phyloP scores from a whole-genome alignment of 2,113 vertebrate genomes.

The Rafetus swinhoei region DNA sequence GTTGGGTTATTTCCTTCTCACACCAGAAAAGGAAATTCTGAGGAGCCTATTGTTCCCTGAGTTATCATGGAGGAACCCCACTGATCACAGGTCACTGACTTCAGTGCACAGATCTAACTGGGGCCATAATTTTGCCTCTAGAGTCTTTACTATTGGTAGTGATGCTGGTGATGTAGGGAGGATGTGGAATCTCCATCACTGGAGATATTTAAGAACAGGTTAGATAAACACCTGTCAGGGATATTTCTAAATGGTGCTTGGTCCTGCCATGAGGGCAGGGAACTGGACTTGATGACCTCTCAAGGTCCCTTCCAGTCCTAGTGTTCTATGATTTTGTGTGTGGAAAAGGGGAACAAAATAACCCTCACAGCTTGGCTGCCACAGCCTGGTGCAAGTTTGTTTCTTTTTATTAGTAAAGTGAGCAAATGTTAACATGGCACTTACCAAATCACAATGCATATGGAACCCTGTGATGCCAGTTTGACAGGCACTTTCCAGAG shows the following conservation, averaged over 20 bases:
- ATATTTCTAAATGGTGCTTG: no score
- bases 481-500: conserved; percentile 22
- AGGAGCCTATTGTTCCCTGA: neutral
- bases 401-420: conserved; percentile 27
- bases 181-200: no score
- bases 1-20: conserved; percentile 11
- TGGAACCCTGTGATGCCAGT: conserved; percentile 5
- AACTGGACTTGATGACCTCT: no score
- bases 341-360: neutral
- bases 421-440: neutral
- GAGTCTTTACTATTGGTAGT: neutral
- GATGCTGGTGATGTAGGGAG: neutral
- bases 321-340: no score
- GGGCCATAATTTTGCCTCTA: neutral
- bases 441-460: neutral
- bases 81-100: neutral
- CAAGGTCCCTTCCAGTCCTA: no score
- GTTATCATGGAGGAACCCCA: conserved; percentile 6
- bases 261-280: no score
- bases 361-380: neutral
- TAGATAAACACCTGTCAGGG: no score
- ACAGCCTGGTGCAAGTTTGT: neutral
- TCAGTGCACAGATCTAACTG: neutral
- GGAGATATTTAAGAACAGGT: no score
- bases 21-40: conserved; percentile 14